A percentile compares a stretch with the other conserved stretches of the same genome.
These are phyloP conservation scores for Minunthozetes semirufus DNA, from an alignment of 2,888 invertebrate genomes.

Conservation along the genomic window DNA sequence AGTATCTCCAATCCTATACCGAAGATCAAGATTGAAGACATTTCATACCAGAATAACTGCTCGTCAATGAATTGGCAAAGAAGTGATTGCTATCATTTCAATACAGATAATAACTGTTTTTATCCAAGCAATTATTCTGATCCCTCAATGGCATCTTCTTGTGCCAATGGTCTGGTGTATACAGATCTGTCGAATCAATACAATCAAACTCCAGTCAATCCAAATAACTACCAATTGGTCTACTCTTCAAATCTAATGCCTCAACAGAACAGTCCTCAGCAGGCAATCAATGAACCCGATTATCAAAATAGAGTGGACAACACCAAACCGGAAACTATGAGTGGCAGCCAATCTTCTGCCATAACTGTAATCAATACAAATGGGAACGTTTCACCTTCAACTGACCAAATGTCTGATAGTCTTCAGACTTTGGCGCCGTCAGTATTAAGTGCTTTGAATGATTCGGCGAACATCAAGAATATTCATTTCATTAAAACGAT, in stretches of 20 bases:
- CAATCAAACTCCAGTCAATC: not conserved
- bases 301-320: not conserved
- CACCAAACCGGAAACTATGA: not conserved
- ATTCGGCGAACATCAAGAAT: not conserved
- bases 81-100: not conserved
- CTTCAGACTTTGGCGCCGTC: not conserved
- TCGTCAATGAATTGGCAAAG: not conserved
- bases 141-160: not conserved
- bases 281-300: not conserved
- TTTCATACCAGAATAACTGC: not conserved
- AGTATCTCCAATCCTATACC: not conserved
- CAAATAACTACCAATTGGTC: not conserved
- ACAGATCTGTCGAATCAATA: not conserved
- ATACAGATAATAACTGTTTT: not conserved
- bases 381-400: not conserved
- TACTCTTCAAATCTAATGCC: not conserved
- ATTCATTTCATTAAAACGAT: conserved; percentile 17
- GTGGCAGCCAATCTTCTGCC: not conserved
- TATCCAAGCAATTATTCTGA: not conserved
- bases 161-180: not conserved
- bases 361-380: not conserved
- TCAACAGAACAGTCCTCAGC: not conserved
- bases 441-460: not conserved
- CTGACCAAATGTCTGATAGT: not conserved
- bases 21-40: not conserved